These are phyloP conservation scores for Noctua comes DNA, from an alignment of 2,888 invertebrate species.

Conservation along the genomic window DNA sequence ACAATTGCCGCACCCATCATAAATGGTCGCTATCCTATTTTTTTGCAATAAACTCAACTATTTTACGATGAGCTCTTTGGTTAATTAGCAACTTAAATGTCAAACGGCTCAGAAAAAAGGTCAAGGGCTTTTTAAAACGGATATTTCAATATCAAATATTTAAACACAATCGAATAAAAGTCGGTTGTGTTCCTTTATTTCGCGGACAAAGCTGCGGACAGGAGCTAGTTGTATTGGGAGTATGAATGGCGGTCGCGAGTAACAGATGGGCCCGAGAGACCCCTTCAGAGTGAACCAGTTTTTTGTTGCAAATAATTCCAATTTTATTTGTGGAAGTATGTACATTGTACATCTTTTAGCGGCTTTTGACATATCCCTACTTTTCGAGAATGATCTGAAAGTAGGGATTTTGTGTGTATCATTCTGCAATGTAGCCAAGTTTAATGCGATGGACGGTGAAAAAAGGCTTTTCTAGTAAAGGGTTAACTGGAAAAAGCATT, in stretches of 20 bases:
- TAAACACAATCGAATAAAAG: conserved; percentile 3
- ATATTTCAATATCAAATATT: conserved; percentile 4
- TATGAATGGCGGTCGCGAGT: conserved; percentile 10
- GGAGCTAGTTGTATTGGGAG: conserved; percentile 10
- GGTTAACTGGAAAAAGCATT: neutral
- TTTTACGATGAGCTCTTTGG: neutral
- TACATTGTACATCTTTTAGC: conserved; percentile 14
- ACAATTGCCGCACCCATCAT: neutral
- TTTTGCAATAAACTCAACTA: neutral
- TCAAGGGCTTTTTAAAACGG: conserved; percentile 1
- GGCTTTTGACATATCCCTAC: neutral
- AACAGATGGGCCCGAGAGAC: conserved; percentile 26
- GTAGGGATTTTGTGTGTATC: neutral
- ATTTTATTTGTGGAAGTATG: conserved; percentile 23
- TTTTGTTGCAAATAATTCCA: conserved; percentile 33
- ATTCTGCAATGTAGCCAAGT: neutral
- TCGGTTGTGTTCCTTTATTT: conserved; percentile 11
- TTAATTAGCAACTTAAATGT: conserved; percentile 26
- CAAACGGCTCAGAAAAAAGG: conserved; percentile 5
- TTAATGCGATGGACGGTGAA: neutral
- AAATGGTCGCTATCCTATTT: neutral
- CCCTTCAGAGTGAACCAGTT: conserved; percentile 24
- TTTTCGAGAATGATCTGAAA: neutral
- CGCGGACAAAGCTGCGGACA: conserved; percentile 3
- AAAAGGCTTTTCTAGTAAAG: neutral